Evolutionary conservation across 2,888 invertebrate genomes (phyloP), one percentile per base, ranked within the genome.

Genomic region (Frankliniella intonsa): DNA sequence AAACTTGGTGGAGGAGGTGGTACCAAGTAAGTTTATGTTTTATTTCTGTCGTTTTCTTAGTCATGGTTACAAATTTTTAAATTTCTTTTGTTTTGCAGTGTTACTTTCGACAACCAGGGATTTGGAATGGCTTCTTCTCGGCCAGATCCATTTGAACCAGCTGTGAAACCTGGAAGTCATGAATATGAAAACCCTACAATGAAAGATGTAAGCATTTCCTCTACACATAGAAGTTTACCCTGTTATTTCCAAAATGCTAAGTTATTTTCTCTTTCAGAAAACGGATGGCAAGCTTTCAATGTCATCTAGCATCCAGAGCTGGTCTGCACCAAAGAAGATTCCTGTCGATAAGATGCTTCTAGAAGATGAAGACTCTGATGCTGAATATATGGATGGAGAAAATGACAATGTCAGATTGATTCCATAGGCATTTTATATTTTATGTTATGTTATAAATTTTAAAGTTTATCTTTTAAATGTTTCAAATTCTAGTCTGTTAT

Each of bases 71-170:
- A 49, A 84, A 84, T 84, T 84, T 83, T 82, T 22, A 81, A 51
- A 11, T 12, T 69, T 11, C 55, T 62, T 49, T 7, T 22, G 27
- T 81, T 81, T 38, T 80, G 22, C 84, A 88, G 88, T 76, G 85
- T 88, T 81, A 86, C 86, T 83, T 88, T 88, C 82, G 86, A 86
- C 85, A 88, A 88, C 86, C 87, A 87, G 51, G 85, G 86, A 11
- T 88, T 86, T 82, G 86, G 85, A 19, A 84, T 85, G 83, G 83
- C 50, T 83, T 84, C n/a, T 82, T 83, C 38, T 62, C 83, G 80
- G 14, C 83, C 12, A 81, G 85, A 25, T 80, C 84, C 51, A 83
- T 85, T 82, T 83, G 83, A 82, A 81, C 84, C 85, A 17, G 82
- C 85, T 50, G 83, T 88, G 50, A 83, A 85, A 62, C 86, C 88